Evolutionary conservation across 1,140 invertebrate species (phyloP), one percentile per base, ranked within the genome.

Genomic region (Drosophila arizonae): DNA sequence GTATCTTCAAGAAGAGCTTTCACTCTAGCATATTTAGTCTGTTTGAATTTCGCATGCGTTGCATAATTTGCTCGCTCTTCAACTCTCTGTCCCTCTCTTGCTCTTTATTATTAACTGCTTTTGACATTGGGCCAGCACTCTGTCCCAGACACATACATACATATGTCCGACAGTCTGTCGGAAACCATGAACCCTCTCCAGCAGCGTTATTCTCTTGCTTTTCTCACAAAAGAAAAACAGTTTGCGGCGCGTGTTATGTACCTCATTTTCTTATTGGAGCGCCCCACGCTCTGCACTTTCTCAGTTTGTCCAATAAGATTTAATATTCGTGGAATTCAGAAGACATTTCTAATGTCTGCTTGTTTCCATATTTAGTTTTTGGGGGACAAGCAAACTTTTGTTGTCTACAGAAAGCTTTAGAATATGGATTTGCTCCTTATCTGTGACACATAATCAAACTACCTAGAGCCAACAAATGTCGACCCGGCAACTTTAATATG

Each of bases 101-200:
- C 10, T 21, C 48, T 24, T 58, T 68, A 45, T 45, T 48, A 48
- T 51, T 62, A 45, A 60, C 39, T 67, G 46, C 30, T 52, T 36
- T 8, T 58, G 72, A 64, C 66, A 70, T 74, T 74, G 66, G 24
- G 21, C 13, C 36, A 39, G 28, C 33, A 62, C 51, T 63, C 50
- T 41, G 43, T 41, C 30, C 33, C 33, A 36, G 9, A 10, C 33
- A 36, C 33, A 21, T 13, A 21, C 33, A 21, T 13, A 21, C 10
- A 33, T 1, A 24, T 24, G 21, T 51, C 15, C 9, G 15, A 10
- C 43, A 6, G 43, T n/a, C 43, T 15, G n/a, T 6, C 43, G 2
- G 26, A 43, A 15, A 15, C 21, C 46, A 17, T 21, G 43, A 45
- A 45, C 43, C 28, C 24, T 11, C 39, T 48, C 45, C n/a, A 43